These are phyloP conservation scores for Poecilus cupreus DNA, from an alignment of 2,888 invertebrate species.

Conservation along the genomic window DNA sequence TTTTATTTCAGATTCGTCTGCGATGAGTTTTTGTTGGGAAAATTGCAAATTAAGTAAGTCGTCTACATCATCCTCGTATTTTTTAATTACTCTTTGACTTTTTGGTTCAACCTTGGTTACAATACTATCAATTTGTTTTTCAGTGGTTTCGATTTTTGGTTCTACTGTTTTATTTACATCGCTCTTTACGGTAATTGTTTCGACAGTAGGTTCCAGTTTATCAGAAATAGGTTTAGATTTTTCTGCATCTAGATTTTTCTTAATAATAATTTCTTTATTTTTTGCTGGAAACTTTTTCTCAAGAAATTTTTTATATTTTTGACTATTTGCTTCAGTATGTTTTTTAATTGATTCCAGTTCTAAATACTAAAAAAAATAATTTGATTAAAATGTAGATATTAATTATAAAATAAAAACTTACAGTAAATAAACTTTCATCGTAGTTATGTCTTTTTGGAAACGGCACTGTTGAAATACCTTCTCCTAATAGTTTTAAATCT, in stretches of 20 bases:
- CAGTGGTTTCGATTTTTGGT: not conserved
- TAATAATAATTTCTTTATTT: constrained; percentile 15
- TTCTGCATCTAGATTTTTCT: not conserved
- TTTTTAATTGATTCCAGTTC: constrained; percentile 22
- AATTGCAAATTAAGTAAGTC: constrained; percentile 18
- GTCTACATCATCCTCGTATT: constrained; percentile 18
- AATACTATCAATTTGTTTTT: not conserved
- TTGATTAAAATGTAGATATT: not conserved
- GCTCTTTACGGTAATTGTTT: not conserved
- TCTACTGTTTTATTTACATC: not conserved
- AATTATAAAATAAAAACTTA: constrained; percentile 26
- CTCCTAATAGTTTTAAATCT: constrained; percentile 40
- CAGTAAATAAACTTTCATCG: constrained; percentile 30
- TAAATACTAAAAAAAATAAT: not conserved
- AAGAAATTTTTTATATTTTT: constrained; percentile 36
- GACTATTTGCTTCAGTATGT: constrained; percentile 9
- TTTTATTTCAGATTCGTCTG: constrained; percentile 23
- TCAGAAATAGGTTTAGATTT: not conserved
- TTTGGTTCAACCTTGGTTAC: not conserved
- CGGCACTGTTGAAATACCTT: constrained; percentile 28
- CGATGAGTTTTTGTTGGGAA: not conserved
- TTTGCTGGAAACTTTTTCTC: constrained; percentile 15
- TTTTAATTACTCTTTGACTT: not conserved
- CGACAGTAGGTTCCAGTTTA: not conserved
- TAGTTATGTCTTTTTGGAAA: constrained; percentile 34